phyloP scores from a whole-genome alignment of 1,140 invertebrate species.

The Drosophila leontia region DNA sequence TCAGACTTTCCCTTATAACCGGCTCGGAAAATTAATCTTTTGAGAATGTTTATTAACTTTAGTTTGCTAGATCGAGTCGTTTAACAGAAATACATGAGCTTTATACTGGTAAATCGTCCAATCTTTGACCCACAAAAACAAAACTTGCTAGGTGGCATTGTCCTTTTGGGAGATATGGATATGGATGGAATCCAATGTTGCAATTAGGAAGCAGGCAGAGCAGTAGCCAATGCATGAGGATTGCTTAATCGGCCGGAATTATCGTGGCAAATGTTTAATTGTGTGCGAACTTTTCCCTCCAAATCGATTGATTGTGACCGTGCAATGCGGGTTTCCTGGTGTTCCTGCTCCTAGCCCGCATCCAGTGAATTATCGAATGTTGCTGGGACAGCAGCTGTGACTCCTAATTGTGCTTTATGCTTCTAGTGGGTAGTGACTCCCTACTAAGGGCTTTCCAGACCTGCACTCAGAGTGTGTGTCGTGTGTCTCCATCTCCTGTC shows the following conservation, averaged over 20 bases:
- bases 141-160: neutral
- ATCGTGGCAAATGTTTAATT: constrained; percentile 60
- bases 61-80: neutral
- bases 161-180: neutral
- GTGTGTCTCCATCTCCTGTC: constrained; percentile 7
- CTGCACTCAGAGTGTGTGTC: constrained; percentile 2
- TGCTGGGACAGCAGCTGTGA: constrained; percentile 30
- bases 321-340: constrained; percentile 10
- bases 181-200: neutral
- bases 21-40: neutral
- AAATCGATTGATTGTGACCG: neutral
- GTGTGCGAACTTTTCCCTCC: constrained; percentile 39
- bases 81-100: neutral
- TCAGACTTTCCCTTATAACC: neutral
- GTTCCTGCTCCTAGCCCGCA: neutral
- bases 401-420: constrained; percentile 56
- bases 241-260: constrained; percentile 61
- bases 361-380: constrained; percentile 31
- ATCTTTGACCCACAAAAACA: neutral
- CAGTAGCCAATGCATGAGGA: neutral
- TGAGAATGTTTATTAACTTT: neutral
- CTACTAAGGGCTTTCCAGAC: neutral
- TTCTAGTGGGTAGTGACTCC: neutral
- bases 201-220: constrained; percentile 8
- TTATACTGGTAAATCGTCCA: neutral